Evolutionary conservation across 2,888 invertebrate genomes (phyloP).

Genomic region (Caenorhabditis sp.): DNA sequence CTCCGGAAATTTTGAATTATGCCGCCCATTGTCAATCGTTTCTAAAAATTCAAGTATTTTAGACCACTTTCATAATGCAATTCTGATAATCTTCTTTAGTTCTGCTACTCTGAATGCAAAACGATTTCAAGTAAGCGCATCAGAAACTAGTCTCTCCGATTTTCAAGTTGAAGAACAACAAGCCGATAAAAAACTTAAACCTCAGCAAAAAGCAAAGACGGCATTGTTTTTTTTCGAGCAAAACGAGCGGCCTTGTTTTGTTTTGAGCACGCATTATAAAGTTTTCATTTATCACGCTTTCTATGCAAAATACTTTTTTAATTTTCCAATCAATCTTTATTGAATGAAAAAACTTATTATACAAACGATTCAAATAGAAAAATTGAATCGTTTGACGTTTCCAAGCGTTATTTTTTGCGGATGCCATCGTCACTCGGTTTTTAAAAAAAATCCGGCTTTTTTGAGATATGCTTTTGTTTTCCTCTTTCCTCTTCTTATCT

Average conservation of each 20-base stretch:
- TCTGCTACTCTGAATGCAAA: background rate
- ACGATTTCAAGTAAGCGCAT: background rate
- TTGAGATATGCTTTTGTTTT: constrained; percentile 8
- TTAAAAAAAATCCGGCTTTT: constrained; percentile 56
- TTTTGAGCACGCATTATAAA: too few species aligned
- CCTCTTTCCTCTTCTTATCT: constrained; percentile 25
- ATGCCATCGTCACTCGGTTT: too few species aligned
- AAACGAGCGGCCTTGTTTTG: too few species aligned
- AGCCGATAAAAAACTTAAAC: background rate
- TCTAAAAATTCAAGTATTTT: constrained; percentile 34
- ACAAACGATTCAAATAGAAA: too few species aligned
- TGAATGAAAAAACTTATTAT: too few species aligned
- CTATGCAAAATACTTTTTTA: too few species aligned
- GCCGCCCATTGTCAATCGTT: constrained; percentile 26
- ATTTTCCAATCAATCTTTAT: too few species aligned
- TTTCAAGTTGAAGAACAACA: background rate
- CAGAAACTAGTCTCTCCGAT: too few species aligned
- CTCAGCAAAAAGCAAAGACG: too few species aligned
- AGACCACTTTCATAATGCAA: constrained; percentile 29
- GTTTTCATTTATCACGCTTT: too few species aligned
- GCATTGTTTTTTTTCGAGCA: too few species aligned
- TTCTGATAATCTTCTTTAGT: constrained; percentile 50
- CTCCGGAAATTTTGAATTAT: constrained; percentile 1
- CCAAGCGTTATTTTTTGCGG: too few species aligned
- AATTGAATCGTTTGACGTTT: background rate